Evolutionary conservation across 1,140 invertebrate species (phyloP).

Genomic region (Pollicipes pollicipes): DNA sequence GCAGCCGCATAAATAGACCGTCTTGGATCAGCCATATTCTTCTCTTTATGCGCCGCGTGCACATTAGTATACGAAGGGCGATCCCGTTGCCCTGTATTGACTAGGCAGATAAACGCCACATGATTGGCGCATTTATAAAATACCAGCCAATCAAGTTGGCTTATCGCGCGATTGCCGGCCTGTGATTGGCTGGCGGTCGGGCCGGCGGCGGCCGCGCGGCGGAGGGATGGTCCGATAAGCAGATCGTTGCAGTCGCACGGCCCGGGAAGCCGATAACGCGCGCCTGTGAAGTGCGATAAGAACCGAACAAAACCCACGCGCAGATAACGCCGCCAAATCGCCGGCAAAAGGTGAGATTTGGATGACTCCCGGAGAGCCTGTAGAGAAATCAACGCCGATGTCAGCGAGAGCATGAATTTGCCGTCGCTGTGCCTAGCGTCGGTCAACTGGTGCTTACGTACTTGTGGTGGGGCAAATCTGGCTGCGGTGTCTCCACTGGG

Average conservation of each 20-base stretch:
- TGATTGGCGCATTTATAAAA: slow-evolving; percentile 2
- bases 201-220: too few species aligned
- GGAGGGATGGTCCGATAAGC: background rate
- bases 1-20: background rate
- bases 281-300: background rate
- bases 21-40: background rate
- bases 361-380: too few species aligned
- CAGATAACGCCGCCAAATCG: background rate
- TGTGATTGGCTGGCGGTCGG: background rate
- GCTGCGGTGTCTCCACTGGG: too few species aligned
- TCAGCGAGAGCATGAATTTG: too few species aligned
- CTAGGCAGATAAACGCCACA: background rate
- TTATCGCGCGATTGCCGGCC: background rate
- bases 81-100: background rate
- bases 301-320: background rate
- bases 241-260: background rate
- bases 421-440: too few species aligned
- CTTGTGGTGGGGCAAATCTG: too few species aligned
- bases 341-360: background rate
- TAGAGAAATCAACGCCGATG: too few species aligned
- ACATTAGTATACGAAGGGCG: background rate
- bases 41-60: background rate
- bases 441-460: too few species aligned
- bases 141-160: slow-evolving; percentile 1
- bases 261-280: background rate